Evolutionary conservation across 2,797 vertebrate genomes (phyloP), one percentile per base, ranked within the genome.

Genomic region (Balearica regulorum): DNA sequence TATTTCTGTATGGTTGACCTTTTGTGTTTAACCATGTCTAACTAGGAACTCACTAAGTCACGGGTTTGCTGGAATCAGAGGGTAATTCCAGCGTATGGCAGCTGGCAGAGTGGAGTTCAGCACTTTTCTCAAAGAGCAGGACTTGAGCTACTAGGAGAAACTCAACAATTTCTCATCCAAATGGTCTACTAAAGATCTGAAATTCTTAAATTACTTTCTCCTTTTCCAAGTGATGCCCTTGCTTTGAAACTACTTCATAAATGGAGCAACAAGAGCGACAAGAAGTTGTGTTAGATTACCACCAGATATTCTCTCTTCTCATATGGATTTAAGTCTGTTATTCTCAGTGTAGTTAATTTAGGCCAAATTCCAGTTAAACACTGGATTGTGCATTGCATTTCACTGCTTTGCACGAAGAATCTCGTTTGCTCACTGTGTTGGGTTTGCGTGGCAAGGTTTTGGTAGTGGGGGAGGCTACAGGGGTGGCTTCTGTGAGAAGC

Each of bases 151-250:
- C 75, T 37, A 31, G 53, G 18, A 61, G 44, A 91, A 55, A 89
- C 48, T 16, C 41, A 76, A 26, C 6, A 28, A 49, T 64, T 85
- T 85, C 71, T 87, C 64, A 85, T 57, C 68, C 89, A 87, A 91
- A 87, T 35, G 53, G 71, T 79, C 60, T 89, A 6, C 64, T 87
- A 49, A 77, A 94, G 44, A 91, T 55, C 68, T 57, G 60, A 41
- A 80, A 66, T 84, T 92, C 95, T 97, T 83, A 77, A 93, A 87
- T 94, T 91, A 83, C 90, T 91, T 90, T 93, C 71, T 89, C 53
- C 17, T 82, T 93, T 94, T 96, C 90, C 92, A 82, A 79, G 54
- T 65, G 64, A 21, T 90, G 77, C 24, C 22, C 51, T 93, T 79
- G 62, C 48, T 93, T 89, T 58, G 20, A 90, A 97, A 72, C 39